Base-by-base conservation (phyloP, 1,140 invertebrate species). In the Rhyzopertha dominica region DNA sequence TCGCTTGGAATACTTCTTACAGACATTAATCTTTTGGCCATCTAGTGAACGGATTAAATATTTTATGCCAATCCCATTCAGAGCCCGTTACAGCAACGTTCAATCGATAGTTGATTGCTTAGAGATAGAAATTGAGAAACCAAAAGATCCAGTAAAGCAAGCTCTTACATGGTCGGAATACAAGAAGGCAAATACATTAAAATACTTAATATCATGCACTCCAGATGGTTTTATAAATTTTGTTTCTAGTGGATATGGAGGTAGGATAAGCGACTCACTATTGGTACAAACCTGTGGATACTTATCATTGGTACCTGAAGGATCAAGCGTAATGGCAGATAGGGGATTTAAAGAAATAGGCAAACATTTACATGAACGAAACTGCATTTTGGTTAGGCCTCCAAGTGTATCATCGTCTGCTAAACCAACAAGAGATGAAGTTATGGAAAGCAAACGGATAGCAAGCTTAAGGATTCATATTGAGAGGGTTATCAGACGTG, bases 261-360 rank as follows among this genome's bases (percentile, higher is more conserved):
- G 62, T 9, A 44, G 62, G 49, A 30, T 37, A 39, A 37, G 49
- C 20, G 62, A 69, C 53, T 32, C 42, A 28, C 10, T 42, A 18
- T 49, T 67, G 32, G 43, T 63, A 17, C 51, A 67, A 54, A 24
- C 58, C 25, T 47, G 56, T 56, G 59, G 51, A 9, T 59, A 56
- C 46, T 52, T 67, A 42, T 22, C 67, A 23, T 30, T 30, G 18
- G 31, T 68, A 34, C 38, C 43, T 31, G n/a, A 35, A 39, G 49
- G 49, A 16, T 18, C 18, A 12, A 22, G 32, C 45, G 46, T 70
- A n/a, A 54, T 68, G 49, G 65, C 66, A 13, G 66, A 68, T 37
- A 40, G 56, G 53, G 59, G 65, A 9, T 69, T 67, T 40, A 69
- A 71, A 60, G 51, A 62, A 18, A 60, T 69, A 28, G 51, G 45